Evolutionary conservation across 1,140 invertebrate species (phyloP).

Genomic region (Heterodera carotae): DNA sequence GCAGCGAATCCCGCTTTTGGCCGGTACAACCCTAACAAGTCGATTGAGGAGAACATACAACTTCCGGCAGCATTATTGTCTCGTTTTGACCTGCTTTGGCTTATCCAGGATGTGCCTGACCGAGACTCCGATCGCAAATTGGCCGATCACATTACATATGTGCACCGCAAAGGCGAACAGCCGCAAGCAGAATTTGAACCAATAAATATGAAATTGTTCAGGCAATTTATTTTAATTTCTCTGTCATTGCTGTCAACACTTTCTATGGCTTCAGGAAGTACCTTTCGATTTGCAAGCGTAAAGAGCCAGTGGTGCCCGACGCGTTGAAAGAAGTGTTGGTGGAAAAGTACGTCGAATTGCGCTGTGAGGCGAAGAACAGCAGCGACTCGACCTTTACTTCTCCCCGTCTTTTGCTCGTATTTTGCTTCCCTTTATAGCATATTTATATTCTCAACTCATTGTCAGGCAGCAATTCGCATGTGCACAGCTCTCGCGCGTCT

Average conservation of each 20-base stretch:
- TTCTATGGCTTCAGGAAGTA: slow-evolving; percentile 73
- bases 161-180: slow-evolving; percentile 87
- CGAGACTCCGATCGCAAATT: slow-evolving; percentile 88
- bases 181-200: slow-evolving; percentile 74
- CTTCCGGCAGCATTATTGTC: slow-evolving; percentile 95
- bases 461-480: slow-evolving; percentile 78
- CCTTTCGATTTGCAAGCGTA: slow-evolving; percentile 85
- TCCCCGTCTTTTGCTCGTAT: slow-evolving; percentile 82
- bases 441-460: not conserved
- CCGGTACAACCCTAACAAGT: slow-evolving; percentile 89
- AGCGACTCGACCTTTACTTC: slow-evolving; percentile 92
- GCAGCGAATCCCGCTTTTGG: slow-evolving; percentile 98
- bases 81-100: slow-evolving; percentile 94
- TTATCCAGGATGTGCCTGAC: slow-evolving; percentile 86
- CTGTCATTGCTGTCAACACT: not conserved
- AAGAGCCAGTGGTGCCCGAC: slow-evolving; percentile 82
- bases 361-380: slow-evolving; percentile 85
- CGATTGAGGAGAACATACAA: slow-evolving; percentile 95
- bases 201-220: slow-evolving; percentile 88
- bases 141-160: slow-evolving; percentile 95
- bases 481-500: slow-evolving; percentile 86
- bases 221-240: slow-evolving; percentile 64
- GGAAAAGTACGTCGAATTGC: slow-evolving; percentile 87
- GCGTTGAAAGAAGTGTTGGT: slow-evolving; percentile 87
- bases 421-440: not conserved